These are phyloP conservation scores for Phyllostomus discolor DNA, from an alignment of 2,113 vertebrate genomes.

Conservation along the genomic window DNA sequence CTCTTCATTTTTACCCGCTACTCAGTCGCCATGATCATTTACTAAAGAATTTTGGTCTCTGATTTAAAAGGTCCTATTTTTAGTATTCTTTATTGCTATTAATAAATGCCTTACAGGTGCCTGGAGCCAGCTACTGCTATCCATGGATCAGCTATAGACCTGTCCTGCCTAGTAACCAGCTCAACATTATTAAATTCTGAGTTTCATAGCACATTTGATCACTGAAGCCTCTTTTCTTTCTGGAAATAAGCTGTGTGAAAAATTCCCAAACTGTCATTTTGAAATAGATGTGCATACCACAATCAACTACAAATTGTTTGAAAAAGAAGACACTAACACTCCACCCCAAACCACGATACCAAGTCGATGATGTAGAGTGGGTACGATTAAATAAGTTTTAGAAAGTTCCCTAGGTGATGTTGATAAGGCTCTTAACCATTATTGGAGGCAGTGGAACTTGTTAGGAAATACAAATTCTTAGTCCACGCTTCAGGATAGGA, in stretches of 20 bases:
- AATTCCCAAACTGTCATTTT: neutral
- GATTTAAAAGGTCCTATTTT: neutral
- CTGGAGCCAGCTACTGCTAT: neutral
- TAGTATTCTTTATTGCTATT: neutral
- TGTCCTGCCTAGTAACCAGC: neutral
- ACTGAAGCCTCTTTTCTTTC: neutral
- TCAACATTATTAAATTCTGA: neutral
- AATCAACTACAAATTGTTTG: neutral
- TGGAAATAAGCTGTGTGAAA: neutral
- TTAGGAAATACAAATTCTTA: neutral
- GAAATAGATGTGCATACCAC: neutral
- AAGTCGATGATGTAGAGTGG: neutral
- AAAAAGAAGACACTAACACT: neutral
- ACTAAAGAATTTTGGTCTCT: neutral
- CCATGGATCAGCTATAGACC: neutral
- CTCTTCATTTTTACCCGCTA: no score
- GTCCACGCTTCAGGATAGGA: neutral
- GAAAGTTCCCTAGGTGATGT: neutral
- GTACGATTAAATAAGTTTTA: neutral
- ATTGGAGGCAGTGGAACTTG: neutral
- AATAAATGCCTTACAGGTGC: neutral
- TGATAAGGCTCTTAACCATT: neutral
- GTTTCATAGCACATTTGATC: neutral
- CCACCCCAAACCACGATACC: neutral
- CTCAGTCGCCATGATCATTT: neutral